Evolutionary conservation across 2,113 vertebrate genomes (phyloP), one percentile per base, ranked within the genome.

Genomic region (Delphinus delphis): DNA sequence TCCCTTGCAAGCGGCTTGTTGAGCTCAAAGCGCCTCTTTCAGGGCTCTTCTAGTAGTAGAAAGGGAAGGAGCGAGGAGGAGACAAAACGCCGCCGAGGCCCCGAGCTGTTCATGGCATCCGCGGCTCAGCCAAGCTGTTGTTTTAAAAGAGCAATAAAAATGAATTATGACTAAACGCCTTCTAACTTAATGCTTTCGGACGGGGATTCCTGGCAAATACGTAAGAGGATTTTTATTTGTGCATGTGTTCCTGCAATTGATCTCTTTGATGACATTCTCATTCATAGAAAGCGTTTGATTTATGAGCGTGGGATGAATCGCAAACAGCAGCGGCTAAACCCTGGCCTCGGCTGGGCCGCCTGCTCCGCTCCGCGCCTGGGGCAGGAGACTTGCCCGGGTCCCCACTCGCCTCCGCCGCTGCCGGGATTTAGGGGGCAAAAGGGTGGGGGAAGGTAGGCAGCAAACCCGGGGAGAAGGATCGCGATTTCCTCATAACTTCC

Each of bases 271-370:
- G 99, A 99, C 99, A 99, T 99, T 99, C 99, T 99, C 99, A 99
- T 99, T 99, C 99, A 99, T 99, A 99, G 99, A 99, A 99, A 99
- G 98, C 98, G 98, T 98, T 99, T 99, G 99, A 99, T 99, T 99
- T 99, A 99, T 99, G 99, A 98, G 99, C 99, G 99, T 98, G 99
- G 99, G 99, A 99, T 99, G 98, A 98, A 98, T 98, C 96, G 94
- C 97, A 97, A 98, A 98, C 98, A 98, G 97, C 97, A 98, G 97
- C 98, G 93, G 79, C 80, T 26, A 98, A 98, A 98, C 98, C 98
- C 98, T 97, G 98, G 97, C 98, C 97, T 94, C 98, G 95, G 97
- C 98, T 96, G 31, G 96, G 96, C 93, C 44, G 98, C 97, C 96
- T 58, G 77, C 77, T 58, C 95, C 10, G 95, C 80, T 68, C 87